Percentiles rank a stretch among this genome's conserved stretches.
Conservation (phyloP, 2,113 vertebrate genomes). For the Ascaphus truei region DNA sequence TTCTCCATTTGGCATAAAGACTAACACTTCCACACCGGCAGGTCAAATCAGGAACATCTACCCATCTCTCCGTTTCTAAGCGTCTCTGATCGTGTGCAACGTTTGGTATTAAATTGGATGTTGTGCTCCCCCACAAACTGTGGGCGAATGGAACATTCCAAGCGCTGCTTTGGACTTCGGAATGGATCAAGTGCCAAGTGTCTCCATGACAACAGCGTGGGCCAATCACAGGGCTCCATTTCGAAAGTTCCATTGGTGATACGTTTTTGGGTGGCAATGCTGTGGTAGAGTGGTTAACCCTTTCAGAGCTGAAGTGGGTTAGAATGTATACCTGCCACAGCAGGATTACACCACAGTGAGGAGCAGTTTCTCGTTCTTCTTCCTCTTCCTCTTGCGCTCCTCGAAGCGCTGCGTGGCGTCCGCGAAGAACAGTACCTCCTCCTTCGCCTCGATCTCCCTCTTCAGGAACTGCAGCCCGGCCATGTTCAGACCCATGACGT, state of each 20-base stretch:
- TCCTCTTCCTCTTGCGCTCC: constrained; percentile 83
- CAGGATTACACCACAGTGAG: constrained; percentile 71
- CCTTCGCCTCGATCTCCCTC: constrained; percentile 85
- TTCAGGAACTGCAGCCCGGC: constrained; percentile 87
- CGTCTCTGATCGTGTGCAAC: no score
- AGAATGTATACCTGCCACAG: neutral
- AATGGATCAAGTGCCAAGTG: neutral
- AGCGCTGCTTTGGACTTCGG: no score
- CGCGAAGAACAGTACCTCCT: constrained; percentile 90
- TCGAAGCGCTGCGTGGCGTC: constrained; percentile 82
- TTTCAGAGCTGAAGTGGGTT: neutral
- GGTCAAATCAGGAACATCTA: no score
- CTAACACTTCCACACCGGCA: no score
- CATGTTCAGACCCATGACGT: constrained; percentile 89
- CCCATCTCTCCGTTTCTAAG: no score
- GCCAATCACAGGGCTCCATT: neutral
- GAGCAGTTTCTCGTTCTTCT: constrained; percentile 79
- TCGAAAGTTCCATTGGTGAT: neutral
- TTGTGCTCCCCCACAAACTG: neutral
- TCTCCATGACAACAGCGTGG: neutral
- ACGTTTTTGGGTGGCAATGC: neutral
- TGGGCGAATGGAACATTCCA: neutral
- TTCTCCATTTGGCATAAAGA: no score
- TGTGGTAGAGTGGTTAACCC: no score
- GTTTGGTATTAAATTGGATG: no score